phyloP scores from a whole-genome alignment of 30 jellyfish, hydroid and myxozoan genomes.

The Clytia hemisphaerica region DNA sequence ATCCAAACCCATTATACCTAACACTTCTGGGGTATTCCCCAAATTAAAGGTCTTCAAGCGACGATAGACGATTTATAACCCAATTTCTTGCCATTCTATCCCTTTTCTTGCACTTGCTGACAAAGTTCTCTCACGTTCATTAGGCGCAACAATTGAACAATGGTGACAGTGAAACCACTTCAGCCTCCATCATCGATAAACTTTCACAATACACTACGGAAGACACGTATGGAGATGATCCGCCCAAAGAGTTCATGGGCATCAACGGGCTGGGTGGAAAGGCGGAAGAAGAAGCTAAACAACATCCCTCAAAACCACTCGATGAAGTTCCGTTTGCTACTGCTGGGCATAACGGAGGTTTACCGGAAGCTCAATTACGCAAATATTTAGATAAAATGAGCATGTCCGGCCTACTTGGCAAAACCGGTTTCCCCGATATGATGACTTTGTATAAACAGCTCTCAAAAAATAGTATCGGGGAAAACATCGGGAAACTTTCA shows the following conservation, averaged over 20 bases:
- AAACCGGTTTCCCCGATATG: conserved; percentile 11
- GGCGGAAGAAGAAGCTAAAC: conserved; percentile 14
- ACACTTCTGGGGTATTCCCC: too few relatives aligned
- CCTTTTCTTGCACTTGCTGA: conserved; percentile 67
- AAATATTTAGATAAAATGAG: conserved; percentile 20
- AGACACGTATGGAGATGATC: conserved; percentile 85
- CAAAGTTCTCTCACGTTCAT: conserved; percentile 65
- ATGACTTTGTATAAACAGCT: conserved; percentile 17
- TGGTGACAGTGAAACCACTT: too few relatives aligned
- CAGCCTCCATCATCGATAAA: conserved; percentile 94
- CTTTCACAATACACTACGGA: conserved; percentile 81
- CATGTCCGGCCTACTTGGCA: conserved; percentile 28
- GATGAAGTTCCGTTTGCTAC: conserved; percentile 19
- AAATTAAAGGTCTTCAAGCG: too few relatives aligned
- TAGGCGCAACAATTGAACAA: conserved; percentile 89
- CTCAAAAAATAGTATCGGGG: not conserved
- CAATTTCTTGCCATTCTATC: not conserved
- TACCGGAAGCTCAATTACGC: conserved; percentile 16
- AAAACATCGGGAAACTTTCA: conserved; percentile 51
- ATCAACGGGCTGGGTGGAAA: conserved; percentile 6
- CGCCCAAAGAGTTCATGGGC: conserved; percentile 43
- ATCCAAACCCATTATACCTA: too few relatives aligned
- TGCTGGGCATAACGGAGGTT: conserved; percentile 16
- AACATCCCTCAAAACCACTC: too few relatives aligned
- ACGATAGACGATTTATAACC: too few relatives aligned